A percentile compares a stretch with the other conserved stretches of the same genome.
Evolutionary conservation across 2,113 vertebrate species (phyloP).

Genomic region (Oreamnos americanus): DNA sequence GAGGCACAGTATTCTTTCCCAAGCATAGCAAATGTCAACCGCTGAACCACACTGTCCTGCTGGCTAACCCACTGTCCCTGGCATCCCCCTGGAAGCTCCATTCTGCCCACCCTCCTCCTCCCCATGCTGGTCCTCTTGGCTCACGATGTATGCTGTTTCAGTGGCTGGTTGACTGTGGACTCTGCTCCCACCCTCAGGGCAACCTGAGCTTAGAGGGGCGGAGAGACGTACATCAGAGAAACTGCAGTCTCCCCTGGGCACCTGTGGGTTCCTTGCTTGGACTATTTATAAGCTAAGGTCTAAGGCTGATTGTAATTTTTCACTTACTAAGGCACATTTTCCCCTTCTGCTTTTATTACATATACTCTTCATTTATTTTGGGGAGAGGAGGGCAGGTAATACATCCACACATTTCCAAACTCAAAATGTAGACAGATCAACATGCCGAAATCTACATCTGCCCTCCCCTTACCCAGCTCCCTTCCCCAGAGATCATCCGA

Average conservation of each 20-base stretch:
- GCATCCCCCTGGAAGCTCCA: accelerated
- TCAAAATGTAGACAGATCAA: neutral
- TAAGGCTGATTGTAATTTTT: neutral
- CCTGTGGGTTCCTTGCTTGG: neutral
- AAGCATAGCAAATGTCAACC: accelerated
- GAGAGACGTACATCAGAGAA: accelerated
- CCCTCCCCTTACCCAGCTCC: neutral
- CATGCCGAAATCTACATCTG: too few relatives aligned
- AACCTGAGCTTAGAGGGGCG: accelerated
- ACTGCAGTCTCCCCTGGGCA: accelerated
- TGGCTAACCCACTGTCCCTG: accelerated
- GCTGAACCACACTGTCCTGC: neutral
- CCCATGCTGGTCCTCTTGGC: neutral
- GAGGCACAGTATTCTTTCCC: neutral
- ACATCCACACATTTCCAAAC: neutral
- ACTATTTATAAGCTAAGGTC: neutral
- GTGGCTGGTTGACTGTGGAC: neutral
- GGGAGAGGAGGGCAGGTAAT: accelerated
- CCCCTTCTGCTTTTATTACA: neutral
- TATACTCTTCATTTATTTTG: neutral
- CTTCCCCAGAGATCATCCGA: neutral
- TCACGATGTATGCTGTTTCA: accelerated
- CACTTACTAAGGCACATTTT: neutral
- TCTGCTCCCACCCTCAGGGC: neutral
- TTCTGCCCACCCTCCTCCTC: accelerated